Conservation (phyloP, 2,888 invertebrate species). For the Drosophila buzzatii region DNA sequence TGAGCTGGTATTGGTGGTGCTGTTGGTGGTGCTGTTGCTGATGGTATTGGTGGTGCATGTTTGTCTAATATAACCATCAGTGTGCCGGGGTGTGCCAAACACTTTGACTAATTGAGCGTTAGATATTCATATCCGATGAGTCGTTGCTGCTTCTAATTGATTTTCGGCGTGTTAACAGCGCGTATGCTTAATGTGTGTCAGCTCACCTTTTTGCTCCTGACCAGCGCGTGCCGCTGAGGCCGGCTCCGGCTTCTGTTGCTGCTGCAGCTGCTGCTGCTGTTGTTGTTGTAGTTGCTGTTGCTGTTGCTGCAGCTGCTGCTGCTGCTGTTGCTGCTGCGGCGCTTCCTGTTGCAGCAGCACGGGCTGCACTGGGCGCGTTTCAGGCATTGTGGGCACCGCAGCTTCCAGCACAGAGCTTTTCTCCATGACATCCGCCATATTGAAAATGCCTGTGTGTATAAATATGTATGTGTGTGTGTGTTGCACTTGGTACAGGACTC, state of each 20-base stretch:
- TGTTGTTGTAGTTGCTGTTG: slow-evolving; percentile 42
- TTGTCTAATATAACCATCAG: slow-evolving; percentile 63
- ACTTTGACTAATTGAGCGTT: slow-evolving; percentile 68
- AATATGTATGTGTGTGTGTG: slow-evolving; percentile 30
- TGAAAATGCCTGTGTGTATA: slow-evolving; percentile 63
- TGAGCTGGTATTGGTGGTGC: slow-evolving; percentile 54
- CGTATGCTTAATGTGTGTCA: slow-evolving; percentile 65
- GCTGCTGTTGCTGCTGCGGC: slow-evolving; percentile 37
- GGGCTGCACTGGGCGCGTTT: slow-evolving; percentile 56
- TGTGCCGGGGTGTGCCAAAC: slow-evolving; percentile 61
- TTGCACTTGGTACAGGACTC: slow-evolving; percentile 68
- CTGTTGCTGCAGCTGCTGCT: neutral
- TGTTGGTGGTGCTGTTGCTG: slow-evolving; percentile 37
- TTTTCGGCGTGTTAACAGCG: slow-evolving; percentile 51
- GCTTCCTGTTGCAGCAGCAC: slow-evolving; percentile 58
- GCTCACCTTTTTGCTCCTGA: slow-evolving; percentile 78
- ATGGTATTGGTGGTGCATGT: slow-evolving; percentile 38
- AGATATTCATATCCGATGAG: slow-evolving; percentile 9
- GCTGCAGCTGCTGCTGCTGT: slow-evolving; percentile 37
- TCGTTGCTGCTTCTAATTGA: slow-evolving; percentile 55
- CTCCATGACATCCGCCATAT: slow-evolving; percentile 84
- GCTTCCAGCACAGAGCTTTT: slow-evolving; percentile 83
- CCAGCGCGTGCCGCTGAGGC: slow-evolving; percentile 62
- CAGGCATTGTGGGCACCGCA: slow-evolving; percentile 70
- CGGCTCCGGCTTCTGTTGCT: slow-evolving; percentile 48